Base-by-base conservation (phyloP, 1,140 invertebrate species). In the Trypoxylus dichotomus region DNA sequence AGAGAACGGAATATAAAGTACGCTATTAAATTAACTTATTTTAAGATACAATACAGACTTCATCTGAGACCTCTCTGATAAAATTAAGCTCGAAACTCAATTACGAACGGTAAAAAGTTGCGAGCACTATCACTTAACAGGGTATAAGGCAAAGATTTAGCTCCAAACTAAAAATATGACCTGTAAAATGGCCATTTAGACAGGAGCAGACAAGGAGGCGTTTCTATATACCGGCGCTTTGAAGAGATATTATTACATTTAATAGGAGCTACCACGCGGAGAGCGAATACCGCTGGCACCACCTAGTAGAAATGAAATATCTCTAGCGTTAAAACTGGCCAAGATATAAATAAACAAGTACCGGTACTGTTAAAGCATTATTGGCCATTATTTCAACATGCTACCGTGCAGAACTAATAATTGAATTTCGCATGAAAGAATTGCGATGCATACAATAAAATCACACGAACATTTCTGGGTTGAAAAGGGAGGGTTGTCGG, bases 391-490 rank as follows among this genome's bases (percentile, higher is more conserved):
- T 24, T 68, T 29, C 63, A 68, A 75, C 32, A 37, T 54, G 74
- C 75, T 79, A 72, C 78, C 78, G 78, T 79, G 60, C 71, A 58
- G 75, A 78, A 76, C 71, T 43, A n/a, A 27, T 79, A 79, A 79
- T 79, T 79, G 78, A 79, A 79, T 79, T 79, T 76, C 78, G 71
- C 78, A 24, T 47, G 43, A 47, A 47, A 47, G 43, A 47, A 47
- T 47, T n/a, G 43, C 43, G 27, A 68, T 29, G 63, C 63, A 68
- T n/a, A 68, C n/a, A 47, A 47, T 47, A 47, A 47, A 47, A 47
- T 47, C 13, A n/a, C 43, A 47, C 43, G 43, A 13, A 47, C 43
- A 47, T 47, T 13, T 13, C 43, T 3, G 2, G 3, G 10, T 47
- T 47, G 13, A 13, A 47, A 47, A 47, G 11, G n/a, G 43, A 6